Conservation (phyloP, 1,140 invertebrate genomes). For the Cotesia chilonis region DNA sequence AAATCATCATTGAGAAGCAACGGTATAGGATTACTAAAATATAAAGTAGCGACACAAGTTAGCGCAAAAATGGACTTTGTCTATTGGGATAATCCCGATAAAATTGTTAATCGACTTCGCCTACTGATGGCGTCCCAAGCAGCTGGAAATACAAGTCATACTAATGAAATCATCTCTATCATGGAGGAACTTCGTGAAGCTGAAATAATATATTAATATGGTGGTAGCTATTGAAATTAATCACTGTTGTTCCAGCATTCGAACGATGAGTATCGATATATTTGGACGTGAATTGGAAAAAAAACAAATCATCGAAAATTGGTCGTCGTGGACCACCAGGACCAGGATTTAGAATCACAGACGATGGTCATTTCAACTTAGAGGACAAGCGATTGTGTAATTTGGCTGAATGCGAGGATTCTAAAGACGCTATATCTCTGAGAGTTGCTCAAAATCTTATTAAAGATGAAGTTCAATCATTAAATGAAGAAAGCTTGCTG, state of each 20-base stretch:
- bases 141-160: slow-evolving; percentile 7
- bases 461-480: not conserved
- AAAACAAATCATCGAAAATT: not conserved
- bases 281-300: slow-evolving; percentile 28
- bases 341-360: slow-evolving; percentile 32
- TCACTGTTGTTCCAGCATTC: not conserved
- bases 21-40: not conserved
- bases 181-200: slow-evolving; percentile 20
- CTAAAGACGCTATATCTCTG: not conserved
- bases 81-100: slow-evolving; percentile 15
- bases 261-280: slow-evolving; percentile 27
- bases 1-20: too few species aligned
- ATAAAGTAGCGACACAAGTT: not conserved
- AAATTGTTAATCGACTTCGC: slow-evolving; percentile 9
- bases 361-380: slow-evolving; percentile 30
- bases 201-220: slow-evolving; percentile 15
- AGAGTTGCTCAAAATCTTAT: not conserved
- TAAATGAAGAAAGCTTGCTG: too few species aligned
- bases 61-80: slow-evolving; percentile 5
- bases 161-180: slow-evolving; percentile 21
- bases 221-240: not conserved
- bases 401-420: too few species aligned
- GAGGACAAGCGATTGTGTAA: slow-evolving; percentile 20
- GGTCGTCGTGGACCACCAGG: slow-evolving; percentile 1
- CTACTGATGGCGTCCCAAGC: slow-evolving; percentile 13